Base-by-base conservation (phyloP, 1,140 invertebrate species). In the Eumaeus atala region DNA sequence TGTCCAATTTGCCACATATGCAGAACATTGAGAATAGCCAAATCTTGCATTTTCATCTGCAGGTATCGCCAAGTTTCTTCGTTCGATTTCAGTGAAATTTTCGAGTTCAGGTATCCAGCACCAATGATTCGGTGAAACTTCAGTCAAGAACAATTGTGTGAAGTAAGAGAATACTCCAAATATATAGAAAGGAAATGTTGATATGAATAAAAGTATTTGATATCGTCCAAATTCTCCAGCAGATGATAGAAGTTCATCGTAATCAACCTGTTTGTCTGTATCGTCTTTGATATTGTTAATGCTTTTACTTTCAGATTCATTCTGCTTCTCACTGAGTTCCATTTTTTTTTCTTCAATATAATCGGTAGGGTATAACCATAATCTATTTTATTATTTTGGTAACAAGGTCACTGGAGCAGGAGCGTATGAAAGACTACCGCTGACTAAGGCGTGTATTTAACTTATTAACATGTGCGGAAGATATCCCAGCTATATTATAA, bases 191-290 rank as follows among this genome's bases (percentile, higher is more conserved):
- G 80, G 80, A 6, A 72, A 73, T 0, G 68, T 77, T 8, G 91
- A 82, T 10, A 92, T 86, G 51, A 92, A 90, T 70, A 90, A 89
- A 34, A 92, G 64, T 9, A 92, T 67, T 75, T 93, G 92, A 64
- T 93, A 93, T 16, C 69, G 76, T 10, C 92, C 92, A 61, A 90
- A 92, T 66, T 92, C 91, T 1, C 92, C 92, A 12, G 92, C 87
- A 36, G 90, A 83, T 9, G 85, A 84, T 7, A 93, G 72, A 11
- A 92, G 73, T 48, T 89, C 87, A 68, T 93, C 91, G 56, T 92
- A 89, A 68, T 92, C 90, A 2, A 82, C 66, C 12, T 66, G 60
- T 38, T 89, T 51, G n/a, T 59, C 56, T 9, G 11, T 38, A 48
- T 61, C 49, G 6, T 59, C 56, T 17, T 18, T 33, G 16, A 48